Evolutionary conservation across 2,113 vertebrate genomes (phyloP), one percentile per base, ranked within the genome.

Genomic region (Microcebus ravelobensis): DNA sequence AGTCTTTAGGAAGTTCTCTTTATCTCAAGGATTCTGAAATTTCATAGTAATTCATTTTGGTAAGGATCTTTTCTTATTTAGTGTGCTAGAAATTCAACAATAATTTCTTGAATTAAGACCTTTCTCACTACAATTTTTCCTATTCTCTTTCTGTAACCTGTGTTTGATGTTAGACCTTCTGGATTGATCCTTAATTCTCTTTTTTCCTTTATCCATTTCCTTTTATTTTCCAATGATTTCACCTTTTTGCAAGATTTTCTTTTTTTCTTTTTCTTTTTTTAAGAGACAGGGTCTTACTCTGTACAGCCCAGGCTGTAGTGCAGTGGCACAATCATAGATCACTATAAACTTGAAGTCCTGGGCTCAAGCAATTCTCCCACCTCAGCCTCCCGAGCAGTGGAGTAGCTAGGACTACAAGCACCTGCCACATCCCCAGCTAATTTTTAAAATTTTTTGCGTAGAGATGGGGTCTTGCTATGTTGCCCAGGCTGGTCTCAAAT

Each of bases 201-300:
- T 67, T 85, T 76, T 21, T 76, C 45, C 5, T 70, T n/a, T 87
- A 82, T 42, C 39, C 11, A 29, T 50, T 73, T 31, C 73, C 21
- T 77, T 90, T 94, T 42, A 71, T 67, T 77, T 96, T 95, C 61
- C n/a, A 25, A 59, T 70, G 6, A 93, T 25, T 93, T 83, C 21
- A 91, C 8, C 36, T 82, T 88, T 83, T 84, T 77, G 63, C 1
- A 83, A 96, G 88, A 52, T 88, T 73, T 71, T 63, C 11, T 63
- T 25, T 63, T 63, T 9, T 63, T 61, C 27, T 27, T 42, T 42
- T 42, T 42, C 5, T 3, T 61, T 61, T 27, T 27, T 63, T 63
- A 63, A 57, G 55, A 21, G 55, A 57, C 20, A 21, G 25, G 61
- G 25, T 63, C 27, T 63, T 25, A 63, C 59, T 63, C 25, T 63